Conservation (phyloP, 30 jellyfish, hydroid and myxozoan genomes). For the Rhopilema esculentum region DNA sequence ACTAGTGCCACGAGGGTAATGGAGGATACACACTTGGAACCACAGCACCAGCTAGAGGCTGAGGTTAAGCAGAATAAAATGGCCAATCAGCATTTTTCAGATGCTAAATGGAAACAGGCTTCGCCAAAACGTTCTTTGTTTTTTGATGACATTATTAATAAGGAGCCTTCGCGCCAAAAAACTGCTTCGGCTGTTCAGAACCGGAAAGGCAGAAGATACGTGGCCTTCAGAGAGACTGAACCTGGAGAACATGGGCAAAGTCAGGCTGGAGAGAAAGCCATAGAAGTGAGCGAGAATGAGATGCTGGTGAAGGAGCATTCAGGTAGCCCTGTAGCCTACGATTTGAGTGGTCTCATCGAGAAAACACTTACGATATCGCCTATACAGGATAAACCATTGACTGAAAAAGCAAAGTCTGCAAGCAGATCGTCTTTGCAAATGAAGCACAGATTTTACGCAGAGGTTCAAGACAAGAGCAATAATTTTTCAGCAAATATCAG, state of each 20-base stretch:
- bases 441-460: background rate
- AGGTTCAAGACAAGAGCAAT: background rate
- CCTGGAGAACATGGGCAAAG: too few relatives aligned
- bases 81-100: background rate
- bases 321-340: background rate
- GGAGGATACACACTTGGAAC: background rate
- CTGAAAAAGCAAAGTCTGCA: background rate
- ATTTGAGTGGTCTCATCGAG: slow-evolving; percentile 23
- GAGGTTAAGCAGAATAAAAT: background rate
- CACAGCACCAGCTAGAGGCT: background rate
- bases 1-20: background rate
- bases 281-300: background rate
- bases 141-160: background rate
- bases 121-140: background rate
- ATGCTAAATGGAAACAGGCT: background rate
- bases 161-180: background rate
- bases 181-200: background rate
- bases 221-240: background rate
- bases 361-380: slow-evolving; percentile 44
- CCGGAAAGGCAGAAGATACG: background rate
- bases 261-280: background rate
- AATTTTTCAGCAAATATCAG: slow-evolving; percentile 13
- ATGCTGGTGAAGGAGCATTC: background rate
- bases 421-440: background rate
- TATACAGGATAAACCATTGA: background rate